These are phyloP conservation scores for Pseudochaenichthys georgianus DNA, from an alignment of 2,797 vertebrate genomes.

Conservation along the genomic window DNA sequence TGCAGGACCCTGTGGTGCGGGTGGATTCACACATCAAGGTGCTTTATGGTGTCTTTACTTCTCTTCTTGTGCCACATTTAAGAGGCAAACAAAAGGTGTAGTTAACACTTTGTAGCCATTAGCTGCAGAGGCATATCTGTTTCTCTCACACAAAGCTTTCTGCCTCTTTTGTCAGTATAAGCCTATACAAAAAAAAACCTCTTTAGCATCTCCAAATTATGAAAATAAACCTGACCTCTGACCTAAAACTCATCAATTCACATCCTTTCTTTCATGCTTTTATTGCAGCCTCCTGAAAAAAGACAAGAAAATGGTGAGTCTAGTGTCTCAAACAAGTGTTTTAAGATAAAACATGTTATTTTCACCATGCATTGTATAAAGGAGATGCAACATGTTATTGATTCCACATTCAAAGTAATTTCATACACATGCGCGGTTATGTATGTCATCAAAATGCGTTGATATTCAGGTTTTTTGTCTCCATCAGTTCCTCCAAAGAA, in stretches of 20 bases:
- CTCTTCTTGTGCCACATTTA: background rate
- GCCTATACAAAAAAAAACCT: no score
- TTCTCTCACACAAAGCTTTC: no score
- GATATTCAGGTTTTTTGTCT: constrained; percentile 23
- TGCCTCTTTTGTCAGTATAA: background rate
- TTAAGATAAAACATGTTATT: background rate
- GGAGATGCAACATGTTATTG: background rate
- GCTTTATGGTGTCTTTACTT: background rate
- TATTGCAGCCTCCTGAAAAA: constrained; percentile 79
- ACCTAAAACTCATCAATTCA: background rate
- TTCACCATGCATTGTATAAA: background rate
- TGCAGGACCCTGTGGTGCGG: constrained; percentile 68
- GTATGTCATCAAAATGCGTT: background rate
- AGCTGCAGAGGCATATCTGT: background rate
- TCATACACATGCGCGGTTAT: background rate
- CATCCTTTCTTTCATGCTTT: background rate
- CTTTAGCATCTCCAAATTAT: no score
- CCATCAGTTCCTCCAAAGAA: constrained; percentile 86
- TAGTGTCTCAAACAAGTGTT: background rate
- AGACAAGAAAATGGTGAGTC: constrained; percentile 86
- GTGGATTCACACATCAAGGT: constrained; percentile 64
- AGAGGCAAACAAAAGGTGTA: background rate
- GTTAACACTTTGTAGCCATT: background rate
- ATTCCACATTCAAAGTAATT: background rate
- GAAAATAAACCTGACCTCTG: background rate